Conservation (phyloP, 2,888 invertebrate genomes). For the Leucozona laternaria region DNA sequence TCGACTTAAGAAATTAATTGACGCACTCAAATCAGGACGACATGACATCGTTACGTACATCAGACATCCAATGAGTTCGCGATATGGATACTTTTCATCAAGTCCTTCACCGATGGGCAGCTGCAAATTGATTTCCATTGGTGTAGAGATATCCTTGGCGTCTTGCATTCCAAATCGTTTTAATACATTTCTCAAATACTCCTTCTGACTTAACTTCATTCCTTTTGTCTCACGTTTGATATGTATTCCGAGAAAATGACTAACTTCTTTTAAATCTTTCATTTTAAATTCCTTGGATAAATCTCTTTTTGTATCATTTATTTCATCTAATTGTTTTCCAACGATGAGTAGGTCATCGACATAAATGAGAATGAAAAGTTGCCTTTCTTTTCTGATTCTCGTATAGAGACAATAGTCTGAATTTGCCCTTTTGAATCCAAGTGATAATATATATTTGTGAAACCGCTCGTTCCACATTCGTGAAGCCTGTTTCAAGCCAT, state of each 20-base stretch:
- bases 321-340: not conserved
- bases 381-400: not conserved
- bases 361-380: not conserved
- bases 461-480: not conserved
- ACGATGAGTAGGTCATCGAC: not conserved
- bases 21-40: not conserved
- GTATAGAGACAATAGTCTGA: not conserved
- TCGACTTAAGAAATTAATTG: not conserved
- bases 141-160: not conserved
- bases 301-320: not conserved
- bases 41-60: conserved; percentile 8
- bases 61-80: conserved; percentile 2
- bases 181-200: not conserved
- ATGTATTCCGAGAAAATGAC: not conserved
- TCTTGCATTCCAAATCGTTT: too few relatives aligned
- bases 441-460: not conserved
- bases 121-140: not conserved
- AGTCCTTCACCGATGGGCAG: not conserved
- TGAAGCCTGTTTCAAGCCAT: not conserved
- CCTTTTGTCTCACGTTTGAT: not conserved
- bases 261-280: not conserved
- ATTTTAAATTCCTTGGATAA: too few relatives aligned
- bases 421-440: not conserved
- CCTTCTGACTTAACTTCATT: too few relatives aligned
- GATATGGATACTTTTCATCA: not conserved